A percentile compares a stretch with the other conserved stretches of the same genome.
These are phyloP conservation scores for Drosophila rhopaloa DNA, from an alignment of 1,140 invertebrate species.

Conservation along the genomic window DNA sequence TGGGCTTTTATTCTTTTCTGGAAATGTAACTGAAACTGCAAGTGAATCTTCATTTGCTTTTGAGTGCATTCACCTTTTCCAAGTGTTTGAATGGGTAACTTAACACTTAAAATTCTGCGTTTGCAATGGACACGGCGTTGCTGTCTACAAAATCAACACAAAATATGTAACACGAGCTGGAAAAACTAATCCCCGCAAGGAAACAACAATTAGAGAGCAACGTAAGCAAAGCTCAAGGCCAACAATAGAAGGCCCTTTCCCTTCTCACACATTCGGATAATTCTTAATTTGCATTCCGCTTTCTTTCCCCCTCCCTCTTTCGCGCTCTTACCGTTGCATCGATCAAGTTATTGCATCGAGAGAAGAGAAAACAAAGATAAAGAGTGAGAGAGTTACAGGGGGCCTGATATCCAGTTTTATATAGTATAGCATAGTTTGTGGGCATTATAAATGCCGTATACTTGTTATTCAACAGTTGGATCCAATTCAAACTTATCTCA, in stretches of 20 bases:
- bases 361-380: neutral
- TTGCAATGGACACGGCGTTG: constrained; percentile 19
- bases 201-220: constrained; percentile 2
- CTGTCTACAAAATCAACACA: neutral
- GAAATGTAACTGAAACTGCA: neutral
- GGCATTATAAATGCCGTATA: constrained; percentile 1
- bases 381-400: constrained; percentile 9
- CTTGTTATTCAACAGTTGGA: constrained; percentile 35
- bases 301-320: neutral
- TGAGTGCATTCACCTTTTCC: constrained; percentile 22
- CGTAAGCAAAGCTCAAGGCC: constrained; percentile 36
- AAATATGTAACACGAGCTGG: constrained; percentile 2
- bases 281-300: constrained; percentile 19
- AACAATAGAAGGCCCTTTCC: neutral
- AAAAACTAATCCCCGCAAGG: constrained; percentile 14
- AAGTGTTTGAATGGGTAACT: constrained; percentile 13
- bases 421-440: constrained; percentile 7
- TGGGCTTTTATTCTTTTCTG: neutral
- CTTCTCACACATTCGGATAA: neutral
- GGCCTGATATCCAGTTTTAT: constrained; percentile 5
- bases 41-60: neutral
- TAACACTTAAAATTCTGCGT: constrained; percentile 23
- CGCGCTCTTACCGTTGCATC: constrained; percentile 6
- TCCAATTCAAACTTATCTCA: constrained; percentile 4
- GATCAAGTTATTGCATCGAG: constrained; percentile 9